phyloP scores from a whole-genome alignment of 2,797 vertebrate species.

The Tinamus major region DNA sequence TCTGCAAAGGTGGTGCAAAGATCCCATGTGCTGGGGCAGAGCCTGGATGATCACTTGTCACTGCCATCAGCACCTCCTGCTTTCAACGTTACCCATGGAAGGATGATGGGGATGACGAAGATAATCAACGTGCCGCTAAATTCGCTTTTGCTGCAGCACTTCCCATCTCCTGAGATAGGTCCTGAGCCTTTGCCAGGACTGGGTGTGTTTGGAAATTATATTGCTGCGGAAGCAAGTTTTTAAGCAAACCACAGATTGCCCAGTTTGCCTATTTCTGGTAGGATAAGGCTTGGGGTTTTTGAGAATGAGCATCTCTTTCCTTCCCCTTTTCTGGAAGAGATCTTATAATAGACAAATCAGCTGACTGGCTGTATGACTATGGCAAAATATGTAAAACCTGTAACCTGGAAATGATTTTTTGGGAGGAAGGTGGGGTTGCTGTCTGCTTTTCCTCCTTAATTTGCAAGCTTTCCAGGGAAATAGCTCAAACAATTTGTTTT shows the following conservation, averaged over 20 bases:
- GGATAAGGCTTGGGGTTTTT: background rate
- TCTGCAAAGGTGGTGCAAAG: background rate
- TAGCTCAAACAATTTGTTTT: background rate
- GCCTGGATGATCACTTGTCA: background rate
- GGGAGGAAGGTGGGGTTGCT: rapidly evolving
- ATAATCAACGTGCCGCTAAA: background rate
- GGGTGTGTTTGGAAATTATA: background rate
- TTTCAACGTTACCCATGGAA: rapidly evolving
- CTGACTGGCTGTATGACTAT: background rate
- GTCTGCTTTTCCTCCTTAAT: background rate
- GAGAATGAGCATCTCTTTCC: background rate
- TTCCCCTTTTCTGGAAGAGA: slow-evolving; percentile 15
- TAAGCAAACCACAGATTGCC: background rate
- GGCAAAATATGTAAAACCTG: background rate
- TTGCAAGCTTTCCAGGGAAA: background rate
- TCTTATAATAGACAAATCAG: background rate
- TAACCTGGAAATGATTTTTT: background rate
- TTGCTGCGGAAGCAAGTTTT: background rate
- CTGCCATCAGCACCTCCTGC: rapidly evolving
- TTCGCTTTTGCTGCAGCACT: slow-evolving; percentile 6
- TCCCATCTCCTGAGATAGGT: background rate
- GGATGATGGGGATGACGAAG: rapidly evolving
- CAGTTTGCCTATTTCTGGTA: background rate
- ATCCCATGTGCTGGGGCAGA: background rate
- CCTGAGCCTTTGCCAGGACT: background rate